Conservation (phyloP, 2,888 invertebrate species). For the Leptopilina drosophilae region DNA sequence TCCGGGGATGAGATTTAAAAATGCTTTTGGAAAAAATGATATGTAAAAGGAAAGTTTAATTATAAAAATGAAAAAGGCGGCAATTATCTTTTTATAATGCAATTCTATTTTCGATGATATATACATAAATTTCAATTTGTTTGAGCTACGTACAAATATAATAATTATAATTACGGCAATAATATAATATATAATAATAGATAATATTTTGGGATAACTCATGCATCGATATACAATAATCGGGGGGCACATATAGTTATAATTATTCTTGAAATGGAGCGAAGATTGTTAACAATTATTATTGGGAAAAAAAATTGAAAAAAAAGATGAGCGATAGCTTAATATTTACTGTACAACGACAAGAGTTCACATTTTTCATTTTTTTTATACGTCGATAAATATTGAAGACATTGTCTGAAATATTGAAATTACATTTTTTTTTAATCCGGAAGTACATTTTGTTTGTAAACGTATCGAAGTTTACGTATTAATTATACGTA, state of each 20-base stretch:
- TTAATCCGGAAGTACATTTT: too few species aligned
- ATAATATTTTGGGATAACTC: slow-evolving; percentile 40
- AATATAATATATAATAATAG: slow-evolving; percentile 42
- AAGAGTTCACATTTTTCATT: slow-evolving; percentile 21
- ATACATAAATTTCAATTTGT: slow-evolving; percentile 46
- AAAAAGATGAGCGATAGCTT: slow-evolving; percentile 18
- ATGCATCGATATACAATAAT: slow-evolving; percentile 39
- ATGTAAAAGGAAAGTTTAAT: background rate
- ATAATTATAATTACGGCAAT: slow-evolving; percentile 36
- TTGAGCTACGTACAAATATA: slow-evolving; percentile 46
- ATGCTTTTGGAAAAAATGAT: too few species aligned
- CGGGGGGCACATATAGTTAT: slow-evolving; percentile 6
- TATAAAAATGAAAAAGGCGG: background rate
- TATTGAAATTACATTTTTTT: too few species aligned
- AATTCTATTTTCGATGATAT: slow-evolving; percentile 61
- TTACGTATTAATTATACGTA: too few species aligned
- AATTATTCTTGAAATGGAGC: slow-evolving; percentile 5
- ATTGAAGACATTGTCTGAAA: background rate
- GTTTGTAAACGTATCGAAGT: too few species aligned
- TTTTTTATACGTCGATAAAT: slow-evolving; percentile 6
- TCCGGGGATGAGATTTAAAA: too few species aligned
- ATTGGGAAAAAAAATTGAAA: background rate
- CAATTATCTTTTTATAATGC: slow-evolving; percentile 58
- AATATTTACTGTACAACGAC: slow-evolving; percentile 34
- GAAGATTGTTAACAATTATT: slow-evolving; percentile 28